Evolutionary conservation across 2,113 vertebrate species (phyloP).

Genomic region (Oxyura jamaicensis): DNA sequence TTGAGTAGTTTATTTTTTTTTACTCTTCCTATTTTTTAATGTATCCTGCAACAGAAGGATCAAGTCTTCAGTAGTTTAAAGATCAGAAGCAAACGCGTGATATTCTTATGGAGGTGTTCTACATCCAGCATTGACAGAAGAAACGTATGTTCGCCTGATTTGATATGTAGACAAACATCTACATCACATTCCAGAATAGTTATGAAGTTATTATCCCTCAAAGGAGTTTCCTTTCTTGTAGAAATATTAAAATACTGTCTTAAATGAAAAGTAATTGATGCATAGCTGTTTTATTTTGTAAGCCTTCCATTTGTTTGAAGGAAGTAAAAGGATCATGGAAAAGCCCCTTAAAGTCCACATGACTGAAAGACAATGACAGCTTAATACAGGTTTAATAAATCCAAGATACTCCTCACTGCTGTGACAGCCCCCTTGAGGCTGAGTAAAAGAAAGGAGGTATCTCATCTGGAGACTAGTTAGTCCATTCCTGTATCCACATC

Average conservation of each 20-base stretch:
- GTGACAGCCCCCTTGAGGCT: background rate
- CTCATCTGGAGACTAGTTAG: background rate
- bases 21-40: background rate
- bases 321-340: background rate
- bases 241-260: background rate
- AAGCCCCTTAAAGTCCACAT: background rate
- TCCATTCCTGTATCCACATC: background rate
- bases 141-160: too few species aligned
- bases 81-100: background rate
- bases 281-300: constrained; percentile 26
- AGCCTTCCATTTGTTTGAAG: background rate
- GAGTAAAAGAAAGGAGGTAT: background rate
- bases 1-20: background rate
- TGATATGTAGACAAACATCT: background rate
- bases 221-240: background rate
- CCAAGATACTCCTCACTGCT: background rate
- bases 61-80: background rate
- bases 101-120: background rate
- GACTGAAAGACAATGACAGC: background rate
- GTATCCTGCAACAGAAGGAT: background rate
- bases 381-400: constrained; percentile 13
- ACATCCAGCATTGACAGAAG: background rate
- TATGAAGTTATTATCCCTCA: background rate
- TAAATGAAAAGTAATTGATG: background rate
- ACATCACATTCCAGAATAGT: background rate